phyloP scores from a whole-genome alignment of 1,140 invertebrate species.

The Bombus superbus region DNA sequence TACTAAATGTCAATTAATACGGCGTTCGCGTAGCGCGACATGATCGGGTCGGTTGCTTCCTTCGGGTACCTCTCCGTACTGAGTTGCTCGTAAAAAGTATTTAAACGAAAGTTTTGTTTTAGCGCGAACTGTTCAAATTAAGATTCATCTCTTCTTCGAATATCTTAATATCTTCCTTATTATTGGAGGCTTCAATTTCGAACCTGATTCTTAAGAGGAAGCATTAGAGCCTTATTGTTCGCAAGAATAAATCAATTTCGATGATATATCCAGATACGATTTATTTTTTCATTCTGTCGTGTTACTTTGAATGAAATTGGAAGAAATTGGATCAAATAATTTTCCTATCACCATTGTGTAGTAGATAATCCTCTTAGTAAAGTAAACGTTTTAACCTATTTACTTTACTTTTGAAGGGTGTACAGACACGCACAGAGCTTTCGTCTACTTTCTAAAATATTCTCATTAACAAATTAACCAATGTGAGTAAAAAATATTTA shows the following conservation, averaged over 20 bases:
- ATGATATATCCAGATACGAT: background rate
- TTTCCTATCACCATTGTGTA: background rate
- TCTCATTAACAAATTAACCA: background rate
- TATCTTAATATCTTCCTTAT: background rate
- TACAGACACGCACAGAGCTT: too few species aligned
- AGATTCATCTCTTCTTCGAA: background rate
- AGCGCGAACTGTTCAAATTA: background rate
- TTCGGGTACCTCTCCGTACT: background rate
- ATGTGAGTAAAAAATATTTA: background rate
- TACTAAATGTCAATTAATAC: conserved; percentile 67
- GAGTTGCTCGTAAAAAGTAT: background rate
- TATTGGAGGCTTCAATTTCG: too few species aligned
- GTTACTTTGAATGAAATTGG: background rate
- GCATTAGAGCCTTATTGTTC: background rate
- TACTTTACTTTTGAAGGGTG: too few species aligned
- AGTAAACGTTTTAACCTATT: too few species aligned
- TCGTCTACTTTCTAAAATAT: too few species aligned
- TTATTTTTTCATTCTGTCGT: background rate
- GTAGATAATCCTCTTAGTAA: too few species aligned
- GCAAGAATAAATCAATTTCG: background rate
- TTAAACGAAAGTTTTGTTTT: conserved; percentile 3
- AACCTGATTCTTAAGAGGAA: background rate
- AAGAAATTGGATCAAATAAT: background rate
- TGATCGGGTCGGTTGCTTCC: background rate
- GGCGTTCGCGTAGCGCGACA: background rate